Evolutionary conservation across 2,888 invertebrate genomes (phyloP), one percentile per base, ranked within the genome.

Genomic region (Elmis aenea): DNA sequence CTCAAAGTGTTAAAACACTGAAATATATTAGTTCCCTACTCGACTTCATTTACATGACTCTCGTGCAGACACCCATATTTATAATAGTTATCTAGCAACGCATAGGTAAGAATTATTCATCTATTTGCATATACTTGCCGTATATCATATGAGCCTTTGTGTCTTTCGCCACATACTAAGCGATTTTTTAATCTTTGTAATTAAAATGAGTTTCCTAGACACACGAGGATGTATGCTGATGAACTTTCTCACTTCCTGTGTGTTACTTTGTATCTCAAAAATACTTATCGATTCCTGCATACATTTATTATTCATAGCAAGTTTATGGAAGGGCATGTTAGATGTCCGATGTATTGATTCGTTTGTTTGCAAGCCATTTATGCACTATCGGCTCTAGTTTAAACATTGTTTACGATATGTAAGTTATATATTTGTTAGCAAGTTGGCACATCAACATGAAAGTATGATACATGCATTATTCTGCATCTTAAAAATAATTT

Each of bases 111-210:
- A 59, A 61, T 62, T 62, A 60, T 62, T 59, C 62, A 61, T 52
- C 51, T 52, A 62, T 62, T 62, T 61, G 59, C 61, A 63, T 62
- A 61, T 42, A 52, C 46, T 46, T 50, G 52, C 52, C 55, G 54
- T 60, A 59, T 55, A 61, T 64, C 62, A 62, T 60, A 57, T 46
- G 27, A 38, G 43, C 52, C 59, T 60, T 62, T 62, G 59, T 60
- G 57, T 61, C 61, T 64, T 63, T 62, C 62, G 60, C 54, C 61
- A 58, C 58, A 54, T 53, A 52, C 58, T 55, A 57, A 55, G 56
- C 62, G 61, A 63, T 62, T 64, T 64, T 64, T 64, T 64, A 60
- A 62, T 62, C 64, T 63, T 64, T 63, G 62, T 64, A 64, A 64
- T 65, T 64, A 64, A 63, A 65, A 65, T 63, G 62, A 64, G 63